These are phyloP conservation scores for Discoglossus pictus DNA, from an alignment of 2,797 vertebrate genomes.

Conservation along the genomic window DNA sequence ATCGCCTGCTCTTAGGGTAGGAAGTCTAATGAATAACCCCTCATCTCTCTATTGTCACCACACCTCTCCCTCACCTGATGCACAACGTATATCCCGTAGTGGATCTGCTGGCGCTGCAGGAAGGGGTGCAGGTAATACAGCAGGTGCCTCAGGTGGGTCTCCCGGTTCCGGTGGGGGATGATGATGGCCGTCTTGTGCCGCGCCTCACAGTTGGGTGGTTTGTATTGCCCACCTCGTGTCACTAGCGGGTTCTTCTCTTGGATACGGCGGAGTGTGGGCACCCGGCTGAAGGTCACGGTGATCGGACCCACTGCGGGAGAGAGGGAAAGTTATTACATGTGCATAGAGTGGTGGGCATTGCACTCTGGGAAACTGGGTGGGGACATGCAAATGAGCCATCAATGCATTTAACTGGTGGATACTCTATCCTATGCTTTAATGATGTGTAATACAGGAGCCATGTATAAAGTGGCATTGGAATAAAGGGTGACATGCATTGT, in stretches of 20 bases:
- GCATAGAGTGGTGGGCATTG: too few species aligned
- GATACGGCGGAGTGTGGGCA: conserved; percentile 82
- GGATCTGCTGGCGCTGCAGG: conserved; percentile 93
- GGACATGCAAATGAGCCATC: too few species aligned
- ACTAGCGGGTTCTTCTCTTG: conserved; percentile 83
- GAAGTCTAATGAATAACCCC: too few species aligned
- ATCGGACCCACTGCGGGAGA: conserved; percentile 84
- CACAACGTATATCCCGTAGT: conserved; percentile 95
- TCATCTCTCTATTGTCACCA: too few species aligned
- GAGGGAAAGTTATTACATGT: not conserved
- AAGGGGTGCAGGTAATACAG: conserved; percentile 96
- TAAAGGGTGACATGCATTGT: too few species aligned
- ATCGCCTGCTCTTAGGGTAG: too few species aligned
- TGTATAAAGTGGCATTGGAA: too few species aligned
- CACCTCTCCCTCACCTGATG: conserved; percentile 79
- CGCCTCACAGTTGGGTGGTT: conserved; percentile 80
- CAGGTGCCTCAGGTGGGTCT: conserved; percentile 85
- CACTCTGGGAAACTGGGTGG: too few species aligned
- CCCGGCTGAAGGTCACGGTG: conserved; percentile 80
- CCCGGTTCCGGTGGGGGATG: conserved; percentile 88
- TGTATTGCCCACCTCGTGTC: conserved; percentile 79
- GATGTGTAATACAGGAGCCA: too few species aligned
- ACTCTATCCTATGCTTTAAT: too few species aligned
- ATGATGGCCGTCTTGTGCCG: conserved; percentile 88
- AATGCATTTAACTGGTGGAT: too few species aligned